Conservation (phyloP, 2,113 vertebrate genomes). For the Campylomormyrus tamandua region DNA sequence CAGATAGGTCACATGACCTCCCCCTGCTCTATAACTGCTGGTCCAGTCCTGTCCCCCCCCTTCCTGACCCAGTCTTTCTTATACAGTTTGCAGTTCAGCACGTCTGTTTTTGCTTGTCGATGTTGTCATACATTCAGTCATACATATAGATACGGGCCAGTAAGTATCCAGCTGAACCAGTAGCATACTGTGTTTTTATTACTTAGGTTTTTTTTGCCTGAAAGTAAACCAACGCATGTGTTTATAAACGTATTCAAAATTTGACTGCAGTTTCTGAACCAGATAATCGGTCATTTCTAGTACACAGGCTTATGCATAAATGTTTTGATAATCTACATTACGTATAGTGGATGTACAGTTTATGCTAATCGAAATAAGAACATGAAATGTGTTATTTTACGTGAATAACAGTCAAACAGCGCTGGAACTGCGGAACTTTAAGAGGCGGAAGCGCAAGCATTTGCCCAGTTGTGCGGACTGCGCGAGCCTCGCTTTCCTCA, state of each 20-base stretch:
- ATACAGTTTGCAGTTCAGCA: not conserved
- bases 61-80: not conserved
- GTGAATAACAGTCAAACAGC: not conserved
- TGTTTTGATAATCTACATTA: not conserved
- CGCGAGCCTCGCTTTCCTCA: not conserved
- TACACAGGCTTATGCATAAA: not conserved
- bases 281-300: not conserved
- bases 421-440: not conserved
- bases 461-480: not conserved
- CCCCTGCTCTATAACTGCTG: not conserved
- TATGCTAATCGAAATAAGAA: not conserved
- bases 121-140: not conserved
- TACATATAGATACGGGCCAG: not conserved
- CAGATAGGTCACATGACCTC: not conserved
- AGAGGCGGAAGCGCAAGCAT: not conserved
- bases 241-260: not conserved
- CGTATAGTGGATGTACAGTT: not conserved
- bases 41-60: not conserved
- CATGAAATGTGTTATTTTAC: not conserved
- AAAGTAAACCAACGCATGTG: not conserved
- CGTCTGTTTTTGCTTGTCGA: not conserved
- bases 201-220: not conserved
- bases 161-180: not conserved
- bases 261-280: not conserved
- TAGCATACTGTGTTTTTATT: not conserved